These are phyloP conservation scores for Tipula confusa DNA, from an alignment of 2,888 invertebrate genomes.

Conservation along the genomic window DNA sequence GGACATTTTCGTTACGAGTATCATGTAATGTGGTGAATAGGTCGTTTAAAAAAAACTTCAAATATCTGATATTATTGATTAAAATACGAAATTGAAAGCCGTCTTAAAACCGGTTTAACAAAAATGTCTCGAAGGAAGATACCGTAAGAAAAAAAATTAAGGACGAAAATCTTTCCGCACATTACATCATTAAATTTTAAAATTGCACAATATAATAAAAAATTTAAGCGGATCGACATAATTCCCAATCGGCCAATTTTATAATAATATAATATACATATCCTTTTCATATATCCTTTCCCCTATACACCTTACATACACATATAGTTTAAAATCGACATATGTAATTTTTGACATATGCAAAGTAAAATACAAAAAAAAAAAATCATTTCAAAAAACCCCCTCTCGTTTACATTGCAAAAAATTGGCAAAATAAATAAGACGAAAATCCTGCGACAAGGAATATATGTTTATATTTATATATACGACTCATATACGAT, in stretches of 20 bases:
- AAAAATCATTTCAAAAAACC: too few species aligned
- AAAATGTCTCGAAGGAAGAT: too few species aligned
- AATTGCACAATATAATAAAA: not conserved
- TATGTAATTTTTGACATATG: constrained; percentile 28
- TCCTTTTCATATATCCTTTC: not conserved
- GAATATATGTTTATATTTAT: not conserved
- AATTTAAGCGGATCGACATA: not conserved
- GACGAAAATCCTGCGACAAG: not conserved
- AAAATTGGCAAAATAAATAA: not conserved
- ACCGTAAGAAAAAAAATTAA: too few species aligned
- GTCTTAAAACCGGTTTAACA: too few species aligned
- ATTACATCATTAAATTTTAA: not conserved
- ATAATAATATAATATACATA: not conserved
- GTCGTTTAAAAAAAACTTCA: too few species aligned
- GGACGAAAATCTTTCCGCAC: too few species aligned
- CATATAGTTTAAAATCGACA: not conserved
- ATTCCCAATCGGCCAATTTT: constrained; percentile 28
- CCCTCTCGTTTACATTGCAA: too few species aligned
- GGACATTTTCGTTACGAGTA: not conserved
- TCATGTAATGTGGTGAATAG: not conserved
- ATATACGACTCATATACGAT: not conserved
- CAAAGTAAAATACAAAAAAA: not conserved
- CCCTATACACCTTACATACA: not conserved
- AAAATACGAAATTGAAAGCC: too few species aligned
- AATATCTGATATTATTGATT: too few species aligned